Evolutionary conservation across 2,888 invertebrate genomes (phyloP).

Genomic region (Petrolisthes cinctipes): DNA sequence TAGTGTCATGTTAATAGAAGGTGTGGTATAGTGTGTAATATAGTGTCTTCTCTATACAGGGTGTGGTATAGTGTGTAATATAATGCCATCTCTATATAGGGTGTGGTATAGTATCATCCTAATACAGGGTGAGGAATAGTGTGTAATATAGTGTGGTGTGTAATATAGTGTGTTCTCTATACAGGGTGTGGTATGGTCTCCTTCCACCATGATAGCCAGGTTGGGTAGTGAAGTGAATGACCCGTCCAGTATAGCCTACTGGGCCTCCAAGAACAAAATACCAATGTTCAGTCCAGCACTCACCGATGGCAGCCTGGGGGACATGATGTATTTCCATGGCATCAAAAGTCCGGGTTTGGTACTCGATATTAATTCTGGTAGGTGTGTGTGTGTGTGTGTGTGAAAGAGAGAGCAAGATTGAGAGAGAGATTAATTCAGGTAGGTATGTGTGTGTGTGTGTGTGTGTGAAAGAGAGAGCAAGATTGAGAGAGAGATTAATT

Average conservation of each 20-base stretch:
- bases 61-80: not conserved
- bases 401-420: too few relatives aligned
- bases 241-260: conserved; percentile 93
- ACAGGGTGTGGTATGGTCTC: conserved; percentile 85
- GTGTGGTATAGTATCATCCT: conserved; percentile 91
- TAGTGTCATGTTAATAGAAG: conserved; percentile 99
- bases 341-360: conserved; percentile 91
- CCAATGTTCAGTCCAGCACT: conserved; percentile 97
- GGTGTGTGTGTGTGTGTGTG: not conserved
- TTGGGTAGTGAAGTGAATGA: conserved; percentile 92
- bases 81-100: conserved; percentile 68
- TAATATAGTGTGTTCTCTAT: not conserved
- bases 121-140: too few relatives aligned
- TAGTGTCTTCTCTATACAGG: not conserved
- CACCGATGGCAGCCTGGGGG: conserved; percentile 97
- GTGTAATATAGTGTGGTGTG: not conserved
- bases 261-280: conserved; percentile 96
- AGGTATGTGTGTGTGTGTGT: too few relatives aligned
- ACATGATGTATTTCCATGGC: conserved; percentile 99
- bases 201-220: conserved; percentile 85
- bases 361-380: conserved; percentile 90
- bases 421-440: too few relatives aligned
- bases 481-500: too few relatives aligned
- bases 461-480: too few relatives aligned
- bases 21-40: too few relatives aligned